These are phyloP conservation scores for Apocrypta bakeri DNA, from an alignment of 1,140 invertebrate genomes.

Conservation along the genomic window DNA sequence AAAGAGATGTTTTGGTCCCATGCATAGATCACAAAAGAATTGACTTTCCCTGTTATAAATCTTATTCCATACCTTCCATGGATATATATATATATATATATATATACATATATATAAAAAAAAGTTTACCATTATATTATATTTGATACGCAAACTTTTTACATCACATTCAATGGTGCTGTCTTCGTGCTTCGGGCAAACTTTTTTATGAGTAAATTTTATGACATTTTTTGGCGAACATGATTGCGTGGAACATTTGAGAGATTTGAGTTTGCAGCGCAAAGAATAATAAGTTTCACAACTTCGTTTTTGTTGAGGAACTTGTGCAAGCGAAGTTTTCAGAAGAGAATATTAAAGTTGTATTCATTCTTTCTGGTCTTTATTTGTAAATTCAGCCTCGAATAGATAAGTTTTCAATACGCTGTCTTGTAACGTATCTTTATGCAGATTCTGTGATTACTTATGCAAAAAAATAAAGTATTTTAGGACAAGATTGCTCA, in stretches of 20 bases:
- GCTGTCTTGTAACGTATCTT: background rate
- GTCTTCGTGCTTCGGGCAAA: background rate
- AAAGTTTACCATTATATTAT: background rate
- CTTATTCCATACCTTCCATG: too few species aligned
- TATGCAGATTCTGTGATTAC: background rate
- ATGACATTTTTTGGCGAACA: constrained; percentile 9
- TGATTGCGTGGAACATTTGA: constrained; percentile 1
- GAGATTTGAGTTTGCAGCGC: background rate
- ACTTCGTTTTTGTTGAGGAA: background rate
- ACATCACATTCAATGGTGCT: background rate
- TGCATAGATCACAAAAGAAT: background rate
- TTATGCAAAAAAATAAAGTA: background rate
- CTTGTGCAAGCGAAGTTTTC: background rate
- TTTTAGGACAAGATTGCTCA: background rate
- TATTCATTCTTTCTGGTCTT: background rate
- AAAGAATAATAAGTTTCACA: constrained; percentile 3
- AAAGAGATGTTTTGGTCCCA: background rate
- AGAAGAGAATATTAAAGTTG: background rate
- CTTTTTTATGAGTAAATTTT: background rate
- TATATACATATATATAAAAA: too few species aligned
- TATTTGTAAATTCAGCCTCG: background rate
- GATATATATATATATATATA: too few species aligned
- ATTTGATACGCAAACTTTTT: constrained; percentile 2
- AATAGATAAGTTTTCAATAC: constrained; percentile 3
- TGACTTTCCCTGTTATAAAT: background rate